These are phyloP conservation scores for Oophaga sylvatica DNA, from an alignment of 2,797 vertebrate genomes.

Conservation along the genomic window DNA sequence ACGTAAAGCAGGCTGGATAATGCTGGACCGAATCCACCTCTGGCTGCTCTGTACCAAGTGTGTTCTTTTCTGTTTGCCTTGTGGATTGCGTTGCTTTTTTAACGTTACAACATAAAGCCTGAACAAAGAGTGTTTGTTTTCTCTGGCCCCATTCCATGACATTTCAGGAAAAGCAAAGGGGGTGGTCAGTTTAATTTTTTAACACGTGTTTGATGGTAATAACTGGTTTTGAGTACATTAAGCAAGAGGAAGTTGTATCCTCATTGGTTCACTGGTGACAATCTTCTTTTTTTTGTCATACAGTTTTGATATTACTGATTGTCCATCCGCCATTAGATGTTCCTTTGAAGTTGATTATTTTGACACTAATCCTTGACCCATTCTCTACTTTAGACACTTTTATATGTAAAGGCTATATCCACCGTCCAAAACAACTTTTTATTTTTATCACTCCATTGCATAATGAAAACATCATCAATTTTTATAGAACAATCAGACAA, in stretches of 20 bases:
- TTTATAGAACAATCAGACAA: no score
- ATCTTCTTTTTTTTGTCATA: neutral
- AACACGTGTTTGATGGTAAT: conserved; percentile 21
- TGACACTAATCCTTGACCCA: neutral
- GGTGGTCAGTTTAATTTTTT: conserved; percentile 19
- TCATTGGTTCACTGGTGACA: neutral
- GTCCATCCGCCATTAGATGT: neutral
- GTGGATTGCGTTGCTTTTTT: conserved; percentile 14
- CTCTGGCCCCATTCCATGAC: conserved; percentile 30
- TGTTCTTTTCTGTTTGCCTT: conserved; percentile 37
- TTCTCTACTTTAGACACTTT: neutral
- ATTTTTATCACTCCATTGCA: no score
- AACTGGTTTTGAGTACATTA: conserved; percentile 11
- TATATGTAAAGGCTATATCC: neutral
- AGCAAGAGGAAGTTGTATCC: neutral
- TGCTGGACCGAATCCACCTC: conserved; percentile 5
- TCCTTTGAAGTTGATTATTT: neutral
- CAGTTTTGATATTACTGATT: neutral
- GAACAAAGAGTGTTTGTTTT: conserved; percentile 56
- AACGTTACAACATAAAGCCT: conserved; percentile 19
- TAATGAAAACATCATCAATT: no score
- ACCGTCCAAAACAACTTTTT: no score
- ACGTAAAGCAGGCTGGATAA: neutral
- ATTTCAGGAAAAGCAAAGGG: conserved; percentile 20
- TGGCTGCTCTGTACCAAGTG: conserved; percentile 20